These are phyloP conservation scores for Mimas tiliae DNA, from an alignment of 2,888 invertebrate genomes.

Conservation along the genomic window DNA sequence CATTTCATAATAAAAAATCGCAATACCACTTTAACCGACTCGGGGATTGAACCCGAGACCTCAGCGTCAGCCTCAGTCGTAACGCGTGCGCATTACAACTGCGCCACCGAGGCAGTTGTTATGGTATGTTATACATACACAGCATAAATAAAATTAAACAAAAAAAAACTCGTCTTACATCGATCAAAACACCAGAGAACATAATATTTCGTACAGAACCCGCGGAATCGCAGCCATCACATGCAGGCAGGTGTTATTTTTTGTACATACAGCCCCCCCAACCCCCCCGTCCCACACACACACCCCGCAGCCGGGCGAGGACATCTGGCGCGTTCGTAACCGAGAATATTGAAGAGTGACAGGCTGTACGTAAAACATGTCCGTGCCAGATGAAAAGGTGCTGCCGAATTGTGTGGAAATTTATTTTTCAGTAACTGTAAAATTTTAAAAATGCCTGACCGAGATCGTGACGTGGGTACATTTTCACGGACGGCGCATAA, in stretches of 20 bases:
- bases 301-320: neutral
- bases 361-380: slow-evolving; percentile 36
- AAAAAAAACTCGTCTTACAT: too few relatives aligned
- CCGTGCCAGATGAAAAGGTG: slow-evolving; percentile 29
- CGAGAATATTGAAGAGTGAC: slow-evolving; percentile 36
- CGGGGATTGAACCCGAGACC: too few relatives aligned
- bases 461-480: too few relatives aligned
- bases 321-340: slow-evolving; percentile 30
- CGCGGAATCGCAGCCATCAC: neutral
- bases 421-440: neutral
- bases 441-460: too few relatives aligned
- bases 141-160: too few relatives aligned
- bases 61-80: too few relatives aligned
- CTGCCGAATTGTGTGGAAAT: slow-evolving; percentile 12
- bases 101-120: too few relatives aligned
- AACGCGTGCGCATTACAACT: too few relatives aligned
- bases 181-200: neutral
- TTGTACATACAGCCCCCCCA: neutral
- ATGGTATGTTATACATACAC: too few relatives aligned
- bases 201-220: slow-evolving; percentile 3
- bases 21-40: too few relatives aligned
- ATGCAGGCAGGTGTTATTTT: slow-evolving; percentile 21
- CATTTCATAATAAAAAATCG: too few relatives aligned
- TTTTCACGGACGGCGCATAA: too few relatives aligned
- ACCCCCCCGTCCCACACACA: neutral